phyloP scores from a whole-genome alignment of 2,888 invertebrate species.

The Drosophila maculinotata region DNA sequence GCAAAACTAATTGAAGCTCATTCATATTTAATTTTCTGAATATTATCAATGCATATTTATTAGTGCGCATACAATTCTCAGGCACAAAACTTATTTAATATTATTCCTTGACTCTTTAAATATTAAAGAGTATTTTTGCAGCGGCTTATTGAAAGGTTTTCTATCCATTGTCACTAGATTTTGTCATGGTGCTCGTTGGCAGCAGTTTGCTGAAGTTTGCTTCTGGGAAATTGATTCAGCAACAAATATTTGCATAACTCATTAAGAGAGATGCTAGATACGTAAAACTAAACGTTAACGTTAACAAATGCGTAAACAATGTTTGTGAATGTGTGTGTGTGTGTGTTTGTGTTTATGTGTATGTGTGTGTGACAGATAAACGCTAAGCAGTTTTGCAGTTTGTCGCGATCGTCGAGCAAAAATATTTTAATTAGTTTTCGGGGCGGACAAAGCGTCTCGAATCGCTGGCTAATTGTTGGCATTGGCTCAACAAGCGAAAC shows the following conservation, averaged over 20 bases:
- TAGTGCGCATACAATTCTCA: too few relatives aligned
- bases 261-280: conserved; percentile 68
- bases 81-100: neutral
- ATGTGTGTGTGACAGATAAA: conserved; percentile 5
- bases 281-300: conserved; percentile 19
- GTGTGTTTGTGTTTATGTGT: conserved; percentile 7
- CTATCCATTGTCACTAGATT: neutral
- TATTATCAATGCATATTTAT: neutral
- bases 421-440: conserved; percentile 79
- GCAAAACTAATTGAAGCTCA: too few relatives aligned
- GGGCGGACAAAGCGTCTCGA: conserved; percentile 50
- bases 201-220: conserved; percentile 27
- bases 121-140: conserved; percentile 15
- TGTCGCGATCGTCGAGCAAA: conserved; percentile 64
- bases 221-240: conserved; percentile 68
- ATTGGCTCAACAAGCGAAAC: conserved; percentile 41
- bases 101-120: too few relatives aligned
- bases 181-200: conserved; percentile 8
- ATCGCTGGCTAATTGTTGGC: conserved; percentile 60
- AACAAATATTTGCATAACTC: conserved; percentile 77
- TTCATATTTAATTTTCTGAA: too few relatives aligned
- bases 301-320: conserved; percentile 23
- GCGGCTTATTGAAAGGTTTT: neutral
- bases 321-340: conserved; percentile 12
- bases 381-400: conserved; percentile 49